phyloP scores from a whole-genome alignment of 2,113 vertebrate species.

The Pelvicachromis taeniatus region DNA sequence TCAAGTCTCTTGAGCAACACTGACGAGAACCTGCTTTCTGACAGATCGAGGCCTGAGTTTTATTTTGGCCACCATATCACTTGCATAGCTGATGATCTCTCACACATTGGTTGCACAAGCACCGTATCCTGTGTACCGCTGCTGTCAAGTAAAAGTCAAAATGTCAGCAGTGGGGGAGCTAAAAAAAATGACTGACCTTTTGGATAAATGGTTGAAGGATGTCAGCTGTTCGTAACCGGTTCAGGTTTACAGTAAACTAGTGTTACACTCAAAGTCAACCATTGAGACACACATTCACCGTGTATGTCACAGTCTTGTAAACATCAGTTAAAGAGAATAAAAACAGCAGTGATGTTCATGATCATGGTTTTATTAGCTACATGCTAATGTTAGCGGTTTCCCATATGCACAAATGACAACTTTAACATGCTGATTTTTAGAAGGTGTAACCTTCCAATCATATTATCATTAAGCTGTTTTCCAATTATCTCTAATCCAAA shows the following conservation, averaged over 20 bases:
- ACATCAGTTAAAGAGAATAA: not conserved
- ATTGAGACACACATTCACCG: not conserved
- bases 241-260: not conserved
- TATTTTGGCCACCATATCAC: constrained; percentile 54
- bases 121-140: not conserved
- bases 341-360: not conserved
- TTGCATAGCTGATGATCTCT: constrained; percentile 32
- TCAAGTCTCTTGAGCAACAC: constrained; percentile 23
- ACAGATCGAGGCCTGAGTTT: constrained; percentile 37
- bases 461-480: not conserved
- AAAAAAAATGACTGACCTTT: not conserved
- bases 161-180: not conserved
- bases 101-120: constrained; percentile 25
- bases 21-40: constrained; percentile 9
- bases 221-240: not conserved
- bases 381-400: not conserved
- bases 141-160: constrained; percentile 7
- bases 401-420: not conserved
- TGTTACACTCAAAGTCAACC: not conserved
- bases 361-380: not conserved
- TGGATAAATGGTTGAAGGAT: not conserved
- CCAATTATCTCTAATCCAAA: rapidly evolving
- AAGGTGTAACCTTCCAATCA: not conserved
- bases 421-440: not conserved
- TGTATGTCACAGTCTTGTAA: not conserved